phyloP scores from a whole-genome alignment of 2,113 vertebrate species.

The Eretmochelys imbricata region DNA sequence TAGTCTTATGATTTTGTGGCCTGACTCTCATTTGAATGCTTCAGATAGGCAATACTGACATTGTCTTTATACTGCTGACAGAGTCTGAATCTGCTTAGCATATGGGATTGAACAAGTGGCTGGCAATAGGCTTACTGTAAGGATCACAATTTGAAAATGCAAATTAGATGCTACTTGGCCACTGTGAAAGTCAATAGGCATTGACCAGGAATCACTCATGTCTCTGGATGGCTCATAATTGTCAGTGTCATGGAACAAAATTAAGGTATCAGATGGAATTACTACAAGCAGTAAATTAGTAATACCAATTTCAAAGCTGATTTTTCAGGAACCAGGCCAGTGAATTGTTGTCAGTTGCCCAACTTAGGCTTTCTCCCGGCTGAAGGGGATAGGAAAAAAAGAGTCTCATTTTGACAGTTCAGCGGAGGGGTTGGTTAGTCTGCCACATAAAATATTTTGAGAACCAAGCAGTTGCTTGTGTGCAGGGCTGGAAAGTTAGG shows the following conservation, averaged over 20 bases:
- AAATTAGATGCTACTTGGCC: neutral
- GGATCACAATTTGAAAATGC: constrained; percentile 50
- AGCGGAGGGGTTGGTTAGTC: neutral
- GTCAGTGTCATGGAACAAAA: neutral
- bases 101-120: constrained; percentile 1
- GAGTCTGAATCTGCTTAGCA: neutral
- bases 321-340: neutral
- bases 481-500: neutral
- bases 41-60: neutral
- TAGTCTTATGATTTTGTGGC: neutral
- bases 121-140: constrained; percentile 25
- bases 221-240: neutral
- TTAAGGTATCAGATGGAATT: neutral
- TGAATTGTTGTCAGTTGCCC: neutral
- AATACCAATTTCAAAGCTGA: neutral
- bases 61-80: neutral
- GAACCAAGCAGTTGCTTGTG: neutral
- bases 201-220: neutral
- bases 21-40: neutral
- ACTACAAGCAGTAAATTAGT: neutral
- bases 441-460: neutral
- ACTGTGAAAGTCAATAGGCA: neutral
- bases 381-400: fast-evolving
- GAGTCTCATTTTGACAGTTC: neutral
- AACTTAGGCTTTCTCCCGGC: neutral